Conservation (phyloP, 2,888 invertebrate species). For the Agrochola litura region DNA sequence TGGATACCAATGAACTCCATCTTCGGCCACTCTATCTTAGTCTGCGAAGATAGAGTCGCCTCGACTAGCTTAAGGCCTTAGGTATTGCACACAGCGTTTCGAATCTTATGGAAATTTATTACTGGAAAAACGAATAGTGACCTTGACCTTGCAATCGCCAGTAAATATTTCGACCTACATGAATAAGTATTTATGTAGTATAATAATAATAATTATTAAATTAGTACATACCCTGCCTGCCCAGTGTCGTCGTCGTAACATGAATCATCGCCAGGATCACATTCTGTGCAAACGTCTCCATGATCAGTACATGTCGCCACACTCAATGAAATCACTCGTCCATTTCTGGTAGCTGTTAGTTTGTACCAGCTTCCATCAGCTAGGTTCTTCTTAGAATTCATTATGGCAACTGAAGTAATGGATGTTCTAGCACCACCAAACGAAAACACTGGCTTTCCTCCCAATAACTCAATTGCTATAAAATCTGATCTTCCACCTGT, state of each 20-base stretch:
- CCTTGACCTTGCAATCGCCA: not conserved
- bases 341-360: constrained; percentile 97
- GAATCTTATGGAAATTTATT: not conserved
- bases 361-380: constrained; percentile 98
- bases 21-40: not conserved
- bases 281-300: constrained; percentile 96
- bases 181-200: not conserved
- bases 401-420: constrained; percentile 94
- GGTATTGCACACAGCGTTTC: not conserved
- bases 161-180: not conserved
- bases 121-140: not conserved
- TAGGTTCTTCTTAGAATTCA: constrained; percentile 91
- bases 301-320: constrained; percentile 95
- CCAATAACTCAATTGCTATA: constrained; percentile 96
- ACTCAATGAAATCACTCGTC: constrained; percentile 96
- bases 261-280: constrained; percentile 94
- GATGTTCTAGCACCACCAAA: constrained; percentile 97
- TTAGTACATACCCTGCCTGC: constrained; percentile 94
- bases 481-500: constrained; percentile 97
- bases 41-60: not conserved
- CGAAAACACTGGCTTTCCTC: constrained; percentile 96
- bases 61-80: not conserved
- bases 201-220: not conserved
- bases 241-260: constrained; percentile 97
- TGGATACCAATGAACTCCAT: not conserved